Conservation (phyloP, 1,140 invertebrate species). For the Lerema accius region DNA sequence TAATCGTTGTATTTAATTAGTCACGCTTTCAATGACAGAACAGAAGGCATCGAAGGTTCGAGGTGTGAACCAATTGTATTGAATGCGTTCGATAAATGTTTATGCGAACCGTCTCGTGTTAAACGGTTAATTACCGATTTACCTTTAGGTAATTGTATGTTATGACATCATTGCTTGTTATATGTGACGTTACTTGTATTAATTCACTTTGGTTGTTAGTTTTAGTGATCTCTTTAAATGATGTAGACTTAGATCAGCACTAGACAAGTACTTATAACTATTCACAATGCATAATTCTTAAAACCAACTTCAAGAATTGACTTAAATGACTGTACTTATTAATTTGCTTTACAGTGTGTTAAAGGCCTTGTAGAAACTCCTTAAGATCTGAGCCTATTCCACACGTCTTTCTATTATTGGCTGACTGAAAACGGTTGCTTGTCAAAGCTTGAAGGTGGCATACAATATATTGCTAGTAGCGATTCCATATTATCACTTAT, state of each 20-base stretch:
- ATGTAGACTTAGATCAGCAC: background rate
- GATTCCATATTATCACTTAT: too few relatives aligned
- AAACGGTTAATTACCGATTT: constrained; percentile 22
- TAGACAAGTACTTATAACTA: too few relatives aligned
- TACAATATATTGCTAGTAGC: too few relatives aligned
- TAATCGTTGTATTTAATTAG: constrained; percentile 3
- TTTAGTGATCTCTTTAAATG: background rate
- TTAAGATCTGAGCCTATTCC: too few relatives aligned
- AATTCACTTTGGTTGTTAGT: constrained; percentile 21
- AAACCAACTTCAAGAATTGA: too few relatives aligned
- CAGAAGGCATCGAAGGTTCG: constrained; percentile 13
- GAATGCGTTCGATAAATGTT: constrained; percentile 46
- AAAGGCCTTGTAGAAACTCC: too few relatives aligned
- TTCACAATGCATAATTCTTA: too few relatives aligned
- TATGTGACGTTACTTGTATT: constrained; percentile 1
- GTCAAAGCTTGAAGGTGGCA: too few relatives aligned
- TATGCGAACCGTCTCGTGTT: constrained; percentile 60
- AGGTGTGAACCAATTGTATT: constrained; percentile 44
- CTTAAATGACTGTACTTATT: too few relatives aligned
- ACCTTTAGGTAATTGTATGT: constrained; percentile 28
- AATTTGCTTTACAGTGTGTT: too few relatives aligned
- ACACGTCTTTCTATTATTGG: too few relatives aligned
- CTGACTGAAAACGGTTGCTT: too few relatives aligned
- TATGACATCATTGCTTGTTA: constrained; percentile 35
- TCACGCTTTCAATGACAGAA: constrained; percentile 10